Conservation (phyloP, 2,888 invertebrate genomes). For the Hirtodrosophila confusa region DNA sequence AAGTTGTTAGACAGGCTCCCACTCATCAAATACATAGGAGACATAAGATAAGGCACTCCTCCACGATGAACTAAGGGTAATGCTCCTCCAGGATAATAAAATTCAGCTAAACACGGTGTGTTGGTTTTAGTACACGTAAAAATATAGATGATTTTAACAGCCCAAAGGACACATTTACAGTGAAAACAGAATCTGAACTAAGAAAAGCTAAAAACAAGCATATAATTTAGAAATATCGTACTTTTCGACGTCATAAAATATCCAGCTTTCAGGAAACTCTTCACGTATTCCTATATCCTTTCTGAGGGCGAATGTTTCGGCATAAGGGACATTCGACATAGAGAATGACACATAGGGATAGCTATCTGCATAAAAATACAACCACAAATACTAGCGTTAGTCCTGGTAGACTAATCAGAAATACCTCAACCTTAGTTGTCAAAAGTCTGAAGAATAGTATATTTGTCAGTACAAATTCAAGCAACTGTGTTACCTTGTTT, state of each 20-base stretch:
- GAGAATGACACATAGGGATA: constrained; percentile 17
- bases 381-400: constrained; percentile 13
- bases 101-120: constrained; percentile 5
- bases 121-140: constrained; percentile 20
- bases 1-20: background rate
- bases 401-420: constrained; percentile 3
- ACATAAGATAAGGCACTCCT: no score
- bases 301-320: background rate
- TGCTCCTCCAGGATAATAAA: constrained; percentile 2
- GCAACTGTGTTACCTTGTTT: constrained; percentile 27
- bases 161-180: background rate
- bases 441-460: constrained; percentile 2
- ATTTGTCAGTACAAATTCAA: constrained; percentile 18
- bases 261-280: constrained; percentile 42
- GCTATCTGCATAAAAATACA: constrained; percentile 24
- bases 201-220: background rate
- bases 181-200: background rate
- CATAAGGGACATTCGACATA: background rate
- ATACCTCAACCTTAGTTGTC: constrained; percentile 34
- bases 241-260: constrained; percentile 22
- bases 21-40: constrained; percentile 1
- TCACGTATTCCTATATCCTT: constrained; percentile 40
- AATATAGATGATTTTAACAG: constrained; percentile 1
- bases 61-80: background rate
- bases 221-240: constrained; percentile 8